Evolutionary conservation across 2,797 vertebrate species (phyloP).

Genomic region (Pitangus sulphuratus): DNA sequence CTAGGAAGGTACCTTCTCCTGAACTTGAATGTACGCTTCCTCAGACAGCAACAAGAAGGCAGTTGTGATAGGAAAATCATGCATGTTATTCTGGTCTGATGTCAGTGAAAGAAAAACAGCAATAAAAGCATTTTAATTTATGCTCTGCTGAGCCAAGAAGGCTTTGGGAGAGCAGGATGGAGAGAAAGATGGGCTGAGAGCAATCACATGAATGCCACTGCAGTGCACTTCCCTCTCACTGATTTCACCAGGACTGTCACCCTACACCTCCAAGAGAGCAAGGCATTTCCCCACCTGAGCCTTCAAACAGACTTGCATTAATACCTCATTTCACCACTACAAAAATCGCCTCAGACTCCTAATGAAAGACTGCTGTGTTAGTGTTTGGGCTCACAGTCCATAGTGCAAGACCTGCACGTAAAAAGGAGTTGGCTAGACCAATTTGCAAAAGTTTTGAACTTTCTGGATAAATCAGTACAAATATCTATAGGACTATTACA

Average conservation of each 20-base stretch:
- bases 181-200: not conserved
- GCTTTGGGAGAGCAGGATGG: not conserved
- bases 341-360: not conserved
- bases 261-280: not conserved
- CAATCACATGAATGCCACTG: accelerated
- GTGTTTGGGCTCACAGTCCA: not conserved
- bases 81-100: not conserved
- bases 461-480: not conserved
- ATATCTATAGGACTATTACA: not conserved
- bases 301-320: not conserved
- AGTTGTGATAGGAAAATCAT: not conserved
- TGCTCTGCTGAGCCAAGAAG: not conserved
- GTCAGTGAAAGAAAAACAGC: not conserved
- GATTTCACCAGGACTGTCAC: not conserved
- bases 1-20: not conserved
- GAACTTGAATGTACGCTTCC: accelerated
- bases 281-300: not conserved
- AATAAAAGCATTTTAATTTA: not conserved
- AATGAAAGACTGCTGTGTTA: not conserved
- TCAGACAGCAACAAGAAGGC: not conserved
- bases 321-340: not conserved
- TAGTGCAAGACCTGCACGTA: not conserved
- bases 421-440: not conserved
- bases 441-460: not conserved
- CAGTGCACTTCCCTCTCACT: not conserved